Conservation (phyloP, 2,113 vertebrate genomes). For the Cebus imitator region DNA sequence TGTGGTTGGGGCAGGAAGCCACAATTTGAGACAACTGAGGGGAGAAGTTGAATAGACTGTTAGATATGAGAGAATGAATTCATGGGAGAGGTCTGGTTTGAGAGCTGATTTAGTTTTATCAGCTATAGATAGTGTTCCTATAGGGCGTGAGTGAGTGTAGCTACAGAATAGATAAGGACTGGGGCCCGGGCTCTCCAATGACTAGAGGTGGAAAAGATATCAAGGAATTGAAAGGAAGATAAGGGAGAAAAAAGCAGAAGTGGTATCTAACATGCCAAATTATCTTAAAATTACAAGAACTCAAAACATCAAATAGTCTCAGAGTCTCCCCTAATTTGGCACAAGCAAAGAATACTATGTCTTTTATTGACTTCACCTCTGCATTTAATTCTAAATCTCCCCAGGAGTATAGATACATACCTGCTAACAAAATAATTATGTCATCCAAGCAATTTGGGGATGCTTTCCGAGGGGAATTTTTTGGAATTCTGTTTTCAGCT, state of each 20-base stretch:
- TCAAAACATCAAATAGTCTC: neutral
- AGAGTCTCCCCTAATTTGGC: neutral
- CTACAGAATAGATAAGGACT: neutral
- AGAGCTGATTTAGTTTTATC: conserved; percentile 36
- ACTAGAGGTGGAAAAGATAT: neutral
- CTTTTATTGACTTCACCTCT: neutral
- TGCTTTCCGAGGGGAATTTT: neutral
- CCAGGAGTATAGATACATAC: neutral
- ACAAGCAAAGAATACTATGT: neutral
- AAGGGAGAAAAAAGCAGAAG: neutral
- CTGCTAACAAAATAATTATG: neutral
- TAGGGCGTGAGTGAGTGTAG: neutral
- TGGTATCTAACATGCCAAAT: neutral
- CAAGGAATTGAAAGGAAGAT: neutral
- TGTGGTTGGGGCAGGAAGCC: neutral
- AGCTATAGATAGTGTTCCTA: neutral
- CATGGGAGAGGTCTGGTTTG: neutral
- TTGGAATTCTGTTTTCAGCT: neutral
- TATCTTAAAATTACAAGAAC: neutral
- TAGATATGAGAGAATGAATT: neutral
- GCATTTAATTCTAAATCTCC: neutral
- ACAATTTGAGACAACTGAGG: conserved; percentile 44
- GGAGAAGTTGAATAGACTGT: neutral
- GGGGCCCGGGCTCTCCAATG: neutral
- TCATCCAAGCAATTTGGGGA: neutral